Evolutionary conservation across 2,888 invertebrate species (phyloP).

Genomic region (Nephrotoma appendiculata): DNA sequence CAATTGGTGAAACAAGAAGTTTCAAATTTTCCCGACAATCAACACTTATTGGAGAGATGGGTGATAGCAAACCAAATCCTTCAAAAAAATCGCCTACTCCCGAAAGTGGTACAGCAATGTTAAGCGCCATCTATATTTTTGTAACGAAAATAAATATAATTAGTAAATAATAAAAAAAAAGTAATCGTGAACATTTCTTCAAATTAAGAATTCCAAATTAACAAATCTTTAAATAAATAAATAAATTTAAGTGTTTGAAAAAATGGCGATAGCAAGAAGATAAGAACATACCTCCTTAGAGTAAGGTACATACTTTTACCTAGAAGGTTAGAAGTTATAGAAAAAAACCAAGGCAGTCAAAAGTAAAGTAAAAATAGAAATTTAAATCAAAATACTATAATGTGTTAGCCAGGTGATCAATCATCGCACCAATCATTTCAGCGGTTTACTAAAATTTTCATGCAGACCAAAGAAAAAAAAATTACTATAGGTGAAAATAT

Average conservation of each 20-base stretch:
- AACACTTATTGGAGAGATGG: conserved; percentile 17
- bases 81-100: conserved; percentile 20
- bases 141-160: not conserved
- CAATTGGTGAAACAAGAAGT: conserved; percentile 28
- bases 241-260: not conserved
- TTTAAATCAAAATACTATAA: too few species aligned
- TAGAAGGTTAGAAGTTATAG: not conserved
- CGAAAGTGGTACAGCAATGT: conserved; percentile 43
- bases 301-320: not conserved
- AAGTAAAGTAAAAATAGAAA: too few species aligned
- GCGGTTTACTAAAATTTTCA: too few species aligned
- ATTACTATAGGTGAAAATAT: too few species aligned
- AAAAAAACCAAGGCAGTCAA: not conserved
- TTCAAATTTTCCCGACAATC: conserved; percentile 18
- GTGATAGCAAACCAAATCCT: conserved; percentile 17
- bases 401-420: too few species aligned
- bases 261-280: not conserved
- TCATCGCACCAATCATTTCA: too few species aligned
- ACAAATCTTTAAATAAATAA: not conserved
- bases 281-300: not conserved
- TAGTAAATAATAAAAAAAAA: not conserved
- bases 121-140: conserved; percentile 41
- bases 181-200: not conserved
- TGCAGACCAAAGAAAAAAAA: too few species aligned
- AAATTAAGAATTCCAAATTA: not conserved